Base-by-base conservation (phyloP, 1,140 invertebrate genomes). In the Drosophila serrata region DNA sequence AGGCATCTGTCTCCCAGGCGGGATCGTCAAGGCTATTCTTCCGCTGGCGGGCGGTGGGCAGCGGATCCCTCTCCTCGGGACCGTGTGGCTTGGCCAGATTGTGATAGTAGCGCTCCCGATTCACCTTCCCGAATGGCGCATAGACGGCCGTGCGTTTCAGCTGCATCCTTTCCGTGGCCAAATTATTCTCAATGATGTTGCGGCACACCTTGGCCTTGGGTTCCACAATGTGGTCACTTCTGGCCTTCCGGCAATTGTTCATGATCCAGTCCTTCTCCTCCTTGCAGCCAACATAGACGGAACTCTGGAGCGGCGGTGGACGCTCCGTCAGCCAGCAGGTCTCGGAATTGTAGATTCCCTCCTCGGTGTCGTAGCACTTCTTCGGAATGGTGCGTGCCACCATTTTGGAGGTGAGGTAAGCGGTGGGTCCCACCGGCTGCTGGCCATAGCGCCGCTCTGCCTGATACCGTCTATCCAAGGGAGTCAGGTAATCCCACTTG, bases 391-490 rank as follows among this genome's bases (percentile, higher is more conserved):
- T 0, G 0, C 88, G 75, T 0, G 81, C 4, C 19, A 53, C 33
- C 22, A 82, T 68, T 7, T 33, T 76, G 17, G 49, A 57, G 0
- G 88, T 80, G 35, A 91, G 40, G 42, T 78, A 88, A 5, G 84
- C 65, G 0, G 87, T 82, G 8, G 88, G 88, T 1, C 77, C 78
- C 29, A 88, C 90, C 1, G 88, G 81, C 35, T 79, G 75, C 27
- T 74, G 75, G 17, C 78, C 75, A 40, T 85, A 85, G 19, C 61
- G 60, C 0, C 55, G 72, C 37, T 91, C 88, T 2, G 64, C 15
- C 42, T 79, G 78, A 56, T 91, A 91, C 6, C 88, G 88, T 6
- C 88, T 75, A 74, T 91, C 88, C 3, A 29, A 13, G 8, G 75
- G 72, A 13, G 75, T 82, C 1, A 91, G 43, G 60, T 91, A 91